Percentiles rank a stretch among this genome's conserved stretches.
Conservation (phyloP, 2,888 invertebrate genomes). For the Sisyra terminalis region DNA sequence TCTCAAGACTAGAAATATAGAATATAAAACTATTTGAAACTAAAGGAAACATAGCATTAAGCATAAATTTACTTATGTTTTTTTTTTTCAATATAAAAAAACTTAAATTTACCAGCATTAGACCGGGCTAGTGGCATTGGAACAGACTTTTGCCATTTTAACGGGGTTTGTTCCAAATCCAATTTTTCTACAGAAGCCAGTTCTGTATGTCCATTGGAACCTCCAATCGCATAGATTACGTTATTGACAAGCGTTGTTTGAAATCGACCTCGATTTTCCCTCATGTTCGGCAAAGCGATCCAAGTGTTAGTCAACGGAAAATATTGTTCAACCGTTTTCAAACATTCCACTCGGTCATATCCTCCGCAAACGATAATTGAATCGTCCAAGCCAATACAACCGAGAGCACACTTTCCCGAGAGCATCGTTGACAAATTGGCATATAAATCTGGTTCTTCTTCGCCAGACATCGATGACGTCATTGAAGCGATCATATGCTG, state of each 20-base stretch:
- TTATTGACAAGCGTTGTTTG: constrained; percentile 52
- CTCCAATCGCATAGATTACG: constrained; percentile 62
- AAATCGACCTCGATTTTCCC: constrained; percentile 59
- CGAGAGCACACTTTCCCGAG: constrained; percentile 56
- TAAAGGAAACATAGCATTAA: too few species aligned
- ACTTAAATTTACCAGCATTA: constrained; percentile 34
- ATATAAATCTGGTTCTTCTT: constrained; percentile 37
- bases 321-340: constrained; percentile 60
- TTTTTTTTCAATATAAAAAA: background rate
- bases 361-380: constrained; percentile 66
- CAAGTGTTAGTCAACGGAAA: constrained; percentile 52
- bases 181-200: constrained; percentile 52
- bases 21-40: too few species aligned
- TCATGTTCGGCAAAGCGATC: constrained; percentile 52
- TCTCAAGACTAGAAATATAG: too few species aligned
- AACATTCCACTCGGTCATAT: constrained; percentile 71
- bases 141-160: constrained; percentile 34
- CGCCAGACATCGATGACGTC: constrained; percentile 17
- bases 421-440: constrained; percentile 42
- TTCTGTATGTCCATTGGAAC: constrained; percentile 70
- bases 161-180: constrained; percentile 32
- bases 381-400: constrained; percentile 51
- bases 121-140: constrained; percentile 44
- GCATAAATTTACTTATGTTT: background rate
- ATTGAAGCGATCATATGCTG: background rate